Evolutionary conservation across 1,140 invertebrate species (phyloP).

Genomic region (Ylistrum balloti): DNA sequence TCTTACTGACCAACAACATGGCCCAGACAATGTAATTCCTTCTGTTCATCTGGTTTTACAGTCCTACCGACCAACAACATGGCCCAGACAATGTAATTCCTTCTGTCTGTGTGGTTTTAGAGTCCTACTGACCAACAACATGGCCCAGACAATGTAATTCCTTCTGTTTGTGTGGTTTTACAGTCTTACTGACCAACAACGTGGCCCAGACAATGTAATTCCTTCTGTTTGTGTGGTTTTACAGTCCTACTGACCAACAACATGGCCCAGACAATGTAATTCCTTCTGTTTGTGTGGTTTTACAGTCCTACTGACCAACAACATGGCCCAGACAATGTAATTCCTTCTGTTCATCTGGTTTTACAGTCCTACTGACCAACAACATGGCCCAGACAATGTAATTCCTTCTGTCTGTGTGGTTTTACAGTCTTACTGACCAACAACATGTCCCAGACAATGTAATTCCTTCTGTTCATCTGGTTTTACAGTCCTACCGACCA

Average conservation of each 20-base stretch:
- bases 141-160: slow-evolving; percentile 49
- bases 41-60: too few species aligned
- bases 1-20: too few species aligned
- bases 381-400: slow-evolving; percentile 48
- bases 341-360: slow-evolving; percentile 40
- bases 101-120: slow-evolving; percentile 41
- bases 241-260: slow-evolving; percentile 34
- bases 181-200: background rate
- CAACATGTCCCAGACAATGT: slow-evolving; percentile 49
- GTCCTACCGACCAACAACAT: too few species aligned
- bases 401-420: slow-evolving; percentile 30
- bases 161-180: slow-evolving; percentile 41
- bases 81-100: too few species aligned
- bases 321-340: slow-evolving; percentile 48
- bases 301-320: slow-evolving; percentile 27
- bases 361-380: slow-evolving; percentile 30
- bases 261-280: slow-evolving; percentile 49
- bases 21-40: too few species aligned
- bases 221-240: slow-evolving; percentile 28
- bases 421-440: slow-evolving; percentile 14
- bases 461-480: slow-evolving; percentile 14
- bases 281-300: slow-evolving; percentile 30
- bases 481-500: slow-evolving; percentile 18
- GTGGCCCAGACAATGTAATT: slow-evolving; percentile 48
- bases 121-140: slow-evolving; percentile 1